These are phyloP conservation scores for Hyphantria cunea DNA, from an alignment of 1,140 invertebrate genomes.

Conservation along the genomic window DNA sequence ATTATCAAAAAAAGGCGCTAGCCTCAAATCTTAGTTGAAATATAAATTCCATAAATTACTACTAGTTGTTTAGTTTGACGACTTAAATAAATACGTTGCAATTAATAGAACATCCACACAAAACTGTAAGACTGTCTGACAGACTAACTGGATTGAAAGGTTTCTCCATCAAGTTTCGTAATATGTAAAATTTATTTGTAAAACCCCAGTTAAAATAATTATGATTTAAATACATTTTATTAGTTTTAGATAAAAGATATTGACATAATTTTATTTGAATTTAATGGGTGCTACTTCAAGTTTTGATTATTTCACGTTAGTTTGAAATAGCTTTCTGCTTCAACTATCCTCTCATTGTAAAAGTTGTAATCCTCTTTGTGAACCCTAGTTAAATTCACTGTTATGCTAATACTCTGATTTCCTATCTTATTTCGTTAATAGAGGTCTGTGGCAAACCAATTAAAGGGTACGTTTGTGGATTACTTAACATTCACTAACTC, in stretches of 20 bases:
- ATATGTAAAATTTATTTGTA: too few species aligned
- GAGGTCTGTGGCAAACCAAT: slow-evolving; percentile 79
- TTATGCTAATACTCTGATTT: slow-evolving; percentile 82
- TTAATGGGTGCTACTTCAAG: slow-evolving; percentile 69
- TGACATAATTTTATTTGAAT: slow-evolving; percentile 62
- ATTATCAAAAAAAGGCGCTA: too few species aligned
- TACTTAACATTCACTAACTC: slow-evolving; percentile 60
- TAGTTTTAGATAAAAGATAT: slow-evolving; percentile 5
- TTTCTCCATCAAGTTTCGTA: too few species aligned
- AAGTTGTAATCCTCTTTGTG: slow-evolving; percentile 81
- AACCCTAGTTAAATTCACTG: slow-evolving; percentile 80
- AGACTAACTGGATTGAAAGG: too few species aligned
- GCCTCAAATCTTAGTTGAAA: too few species aligned
- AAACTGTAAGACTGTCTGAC: too few species aligned
- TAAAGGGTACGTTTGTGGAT: slow-evolving; percentile 77
- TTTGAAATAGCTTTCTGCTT: slow-evolving; percentile 68
- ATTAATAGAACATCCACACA: too few species aligned
- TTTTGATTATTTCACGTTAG: slow-evolving; percentile 76
- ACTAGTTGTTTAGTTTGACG: too few species aligned
- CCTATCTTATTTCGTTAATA: slow-evolving; percentile 81
- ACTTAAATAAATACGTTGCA: too few species aligned
- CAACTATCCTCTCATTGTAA: slow-evolving; percentile 78
- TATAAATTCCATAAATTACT: too few species aligned
- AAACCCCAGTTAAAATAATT: too few species aligned
- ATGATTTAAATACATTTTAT: too few species aligned